Conservation (phyloP, 2,888 invertebrate species). For the Epistrophe eligans region DNA sequence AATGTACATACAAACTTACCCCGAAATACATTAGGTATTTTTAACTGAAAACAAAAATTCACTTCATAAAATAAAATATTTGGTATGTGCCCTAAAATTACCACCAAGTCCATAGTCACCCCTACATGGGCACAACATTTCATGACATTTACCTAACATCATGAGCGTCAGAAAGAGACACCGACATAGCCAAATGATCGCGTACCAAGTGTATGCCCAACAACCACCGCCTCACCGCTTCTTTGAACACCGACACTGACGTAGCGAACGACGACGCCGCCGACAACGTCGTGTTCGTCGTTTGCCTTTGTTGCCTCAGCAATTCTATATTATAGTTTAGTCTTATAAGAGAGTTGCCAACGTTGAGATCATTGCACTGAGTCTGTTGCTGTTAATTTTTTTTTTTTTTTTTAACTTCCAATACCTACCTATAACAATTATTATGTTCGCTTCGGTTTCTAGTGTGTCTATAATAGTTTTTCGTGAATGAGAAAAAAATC, state of each 20-base stretch:
- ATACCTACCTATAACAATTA: background rate
- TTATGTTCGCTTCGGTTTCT: constrained; percentile 31
- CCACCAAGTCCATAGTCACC: constrained; percentile 57
- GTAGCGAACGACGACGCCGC: constrained; percentile 68
- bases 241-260: constrained; percentile 46
- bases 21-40: background rate
- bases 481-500: constrained; percentile 36
- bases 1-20: background rate
- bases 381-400: constrained; percentile 51
- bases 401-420: constrained; percentile 30
- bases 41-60: constrained; percentile 4
- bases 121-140: constrained; percentile 61
- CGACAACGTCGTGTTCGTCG: background rate
- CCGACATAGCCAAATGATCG: constrained; percentile 61
- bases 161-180: constrained; percentile 62
- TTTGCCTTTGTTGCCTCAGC: constrained; percentile 78
- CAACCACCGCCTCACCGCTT: constrained; percentile 58
- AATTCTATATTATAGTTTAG: constrained; percentile 80
- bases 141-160: constrained; percentile 48
- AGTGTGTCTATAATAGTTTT: constrained; percentile 2
- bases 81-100: constrained; percentile 58
- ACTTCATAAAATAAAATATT: constrained; percentile 10
- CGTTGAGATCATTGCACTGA: constrained; percentile 78
- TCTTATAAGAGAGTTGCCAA: constrained; percentile 82
- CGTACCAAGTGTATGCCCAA: constrained; percentile 51